Percentiles rank a stretch among this genome's conserved stretches.
phyloP scores from a whole-genome alignment of 2,888 invertebrate species.

The Dexiosoma caninum region DNA sequence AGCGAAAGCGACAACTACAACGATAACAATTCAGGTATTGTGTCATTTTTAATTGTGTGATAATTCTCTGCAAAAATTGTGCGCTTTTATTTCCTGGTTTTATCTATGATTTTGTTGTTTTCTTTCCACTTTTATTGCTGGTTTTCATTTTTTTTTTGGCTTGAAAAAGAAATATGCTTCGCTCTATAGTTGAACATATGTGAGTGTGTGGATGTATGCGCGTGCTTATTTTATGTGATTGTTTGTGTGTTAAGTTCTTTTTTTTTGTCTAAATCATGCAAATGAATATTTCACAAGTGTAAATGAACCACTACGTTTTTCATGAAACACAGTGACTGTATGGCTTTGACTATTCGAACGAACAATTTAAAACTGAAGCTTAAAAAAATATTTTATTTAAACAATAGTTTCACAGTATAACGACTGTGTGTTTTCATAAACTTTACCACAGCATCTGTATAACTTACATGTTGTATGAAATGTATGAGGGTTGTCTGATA shows the following conservation, averaged over 20 bases:
- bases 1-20: not conserved
- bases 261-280: not conserved
- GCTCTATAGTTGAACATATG: not conserved
- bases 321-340: not conserved
- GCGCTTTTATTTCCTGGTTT: conserved; percentile 52
- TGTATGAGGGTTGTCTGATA: not conserved
- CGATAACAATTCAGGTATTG: conserved; percentile 25
- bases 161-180: not conserved
- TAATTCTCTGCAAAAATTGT: conserved; percentile 35
- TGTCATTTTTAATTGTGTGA: conserved; percentile 56
- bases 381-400: not conserved
- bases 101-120: conserved; percentile 19
- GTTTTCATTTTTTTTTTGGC: no score
- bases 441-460: not conserved
- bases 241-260: not conserved
- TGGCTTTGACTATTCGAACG: not conserved
- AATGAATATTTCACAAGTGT: not conserved
- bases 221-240: not conserved
- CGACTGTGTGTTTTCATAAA: not conserved
- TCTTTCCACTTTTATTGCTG: conserved; percentile 24
- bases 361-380: not conserved
- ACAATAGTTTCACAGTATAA: not conserved
- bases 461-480: not conserved
- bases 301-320: not conserved
- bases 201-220: not conserved